Percentiles rank a stretch among this genome's conserved stretches.
Conservation (phyloP, 2,113 vertebrate species). For the Coryphaenoides rupestris region DNA sequence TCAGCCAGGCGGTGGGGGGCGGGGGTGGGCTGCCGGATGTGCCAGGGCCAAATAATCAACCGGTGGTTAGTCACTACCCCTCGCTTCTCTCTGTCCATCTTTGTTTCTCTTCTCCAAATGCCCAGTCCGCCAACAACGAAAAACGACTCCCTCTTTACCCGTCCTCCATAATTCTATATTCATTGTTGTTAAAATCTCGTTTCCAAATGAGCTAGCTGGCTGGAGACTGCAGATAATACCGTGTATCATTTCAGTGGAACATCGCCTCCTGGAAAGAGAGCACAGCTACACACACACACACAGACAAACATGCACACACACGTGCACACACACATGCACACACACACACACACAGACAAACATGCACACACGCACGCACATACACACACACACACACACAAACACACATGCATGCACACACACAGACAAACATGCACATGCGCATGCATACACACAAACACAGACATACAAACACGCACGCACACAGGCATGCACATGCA, state of each 20-base stretch:
- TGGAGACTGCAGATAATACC: constrained; percentile 52
- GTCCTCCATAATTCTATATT: constrained; percentile 45
- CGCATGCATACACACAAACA: no score
- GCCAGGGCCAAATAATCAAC: constrained; percentile 49
- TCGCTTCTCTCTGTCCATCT: constrained; percentile 35
- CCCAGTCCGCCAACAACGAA: constrained; percentile 48
- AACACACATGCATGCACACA: not conserved
- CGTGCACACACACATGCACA: constrained; percentile 31
- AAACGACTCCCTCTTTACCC: constrained; percentile 19
- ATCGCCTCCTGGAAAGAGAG: constrained; percentile 24
- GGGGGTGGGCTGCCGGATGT: constrained; percentile 32
- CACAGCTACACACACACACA: constrained; percentile 15
- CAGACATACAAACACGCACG: no score
- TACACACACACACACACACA: constrained; percentile 10
- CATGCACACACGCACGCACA: no score
- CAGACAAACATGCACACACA: not conserved
- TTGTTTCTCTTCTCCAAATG: constrained; percentile 19
- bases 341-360: constrained; percentile 14
- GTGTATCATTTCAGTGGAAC: constrained; percentile 58
- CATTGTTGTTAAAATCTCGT: constrained; percentile 59
- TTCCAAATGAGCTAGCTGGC: constrained; percentile 61
- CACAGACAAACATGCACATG: no score
- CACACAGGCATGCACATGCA: no score
- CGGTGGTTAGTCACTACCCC: constrained; percentile 52
- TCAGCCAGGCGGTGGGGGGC: no score